phyloP scores from a whole-genome alignment of 2,888 invertebrate genomes.

The Lagria hirta region DNA sequence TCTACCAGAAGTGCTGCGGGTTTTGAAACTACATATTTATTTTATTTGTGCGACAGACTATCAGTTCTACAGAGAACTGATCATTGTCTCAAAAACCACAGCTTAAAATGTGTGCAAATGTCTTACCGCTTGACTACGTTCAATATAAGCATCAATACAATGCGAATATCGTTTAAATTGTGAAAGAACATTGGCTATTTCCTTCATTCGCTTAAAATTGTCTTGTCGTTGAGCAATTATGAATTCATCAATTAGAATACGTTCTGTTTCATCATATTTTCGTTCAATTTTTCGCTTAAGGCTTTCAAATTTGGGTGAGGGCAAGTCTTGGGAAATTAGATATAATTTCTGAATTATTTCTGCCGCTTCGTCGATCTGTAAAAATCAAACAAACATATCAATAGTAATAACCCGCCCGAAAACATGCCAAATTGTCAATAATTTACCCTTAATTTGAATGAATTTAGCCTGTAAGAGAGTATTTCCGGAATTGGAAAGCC shows the following conservation, averaged over 20 bases:
- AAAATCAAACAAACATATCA: slow-evolving; percentile 30
- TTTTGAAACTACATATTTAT: too few relatives aligned
- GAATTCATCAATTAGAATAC: slow-evolving; percentile 91
- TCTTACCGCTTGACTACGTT: slow-evolving; percentile 88
- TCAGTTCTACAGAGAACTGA: too few relatives aligned
- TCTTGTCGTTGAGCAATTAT: slow-evolving; percentile 83
- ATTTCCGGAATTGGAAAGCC: too few relatives aligned
- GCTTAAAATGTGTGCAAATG: neutral
- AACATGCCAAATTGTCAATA: too few relatives aligned
- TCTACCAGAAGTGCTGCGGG: too few relatives aligned
- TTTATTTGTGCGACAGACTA: too few relatives aligned
- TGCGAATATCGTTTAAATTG: slow-evolving; percentile 97
- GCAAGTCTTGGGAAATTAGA: slow-evolving; percentile 93
- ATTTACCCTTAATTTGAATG: too few relatives aligned
- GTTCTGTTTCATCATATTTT: slow-evolving; percentile 89
- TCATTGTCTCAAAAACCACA: neutral
- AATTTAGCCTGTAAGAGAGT: too few relatives aligned
- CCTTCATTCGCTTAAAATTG: slow-evolving; percentile 87
- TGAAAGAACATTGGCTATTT: slow-evolving; percentile 85
- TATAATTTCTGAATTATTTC: slow-evolving; percentile 97
- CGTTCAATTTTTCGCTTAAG: slow-evolving; percentile 83
- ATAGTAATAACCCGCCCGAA: too few relatives aligned
- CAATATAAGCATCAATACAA: slow-evolving; percentile 95
- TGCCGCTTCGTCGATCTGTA: slow-evolving; percentile 88
- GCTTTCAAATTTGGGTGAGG: slow-evolving; percentile 80